Conservation (phyloP, 2,888 invertebrate species). For the Pasiphila rectangulata region DNA sequence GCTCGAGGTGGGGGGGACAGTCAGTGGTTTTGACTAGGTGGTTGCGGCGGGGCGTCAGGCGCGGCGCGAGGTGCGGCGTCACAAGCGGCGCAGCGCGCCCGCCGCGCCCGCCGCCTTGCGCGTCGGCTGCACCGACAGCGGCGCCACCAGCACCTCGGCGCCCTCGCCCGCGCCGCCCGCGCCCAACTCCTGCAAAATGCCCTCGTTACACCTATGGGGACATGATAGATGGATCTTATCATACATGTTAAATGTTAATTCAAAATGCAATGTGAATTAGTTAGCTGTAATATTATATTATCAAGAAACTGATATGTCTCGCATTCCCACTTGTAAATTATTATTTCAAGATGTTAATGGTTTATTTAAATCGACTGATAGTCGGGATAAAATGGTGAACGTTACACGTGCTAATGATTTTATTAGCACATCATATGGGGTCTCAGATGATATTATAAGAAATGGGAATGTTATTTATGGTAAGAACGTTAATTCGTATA, state of each 20-base stretch:
- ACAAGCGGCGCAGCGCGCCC: slow-evolving; percentile 86
- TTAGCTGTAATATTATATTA: no score
- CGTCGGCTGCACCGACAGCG: slow-evolving; percentile 91
- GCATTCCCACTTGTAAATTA: no score
- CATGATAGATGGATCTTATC: slow-evolving; percentile 18
- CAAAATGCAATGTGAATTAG: no score
- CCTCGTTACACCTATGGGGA: slow-evolving; percentile 19
- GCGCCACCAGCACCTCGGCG: slow-evolving; percentile 85
- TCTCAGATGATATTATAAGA: no score
- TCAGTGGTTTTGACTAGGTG: slow-evolving; percentile 6
- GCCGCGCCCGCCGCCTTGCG: slow-evolving; percentile 87
- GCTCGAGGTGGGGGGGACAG: not conserved
- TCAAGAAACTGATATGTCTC: no score
- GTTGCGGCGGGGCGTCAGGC: slow-evolving; percentile 35
- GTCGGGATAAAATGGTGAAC: no score
- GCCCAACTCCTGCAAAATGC: slow-evolving; percentile 84
- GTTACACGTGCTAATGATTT: no score
- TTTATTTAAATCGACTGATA: no score
- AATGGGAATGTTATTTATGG: not conserved
- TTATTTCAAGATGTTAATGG: no score
- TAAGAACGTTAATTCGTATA: slow-evolving; percentile 20
- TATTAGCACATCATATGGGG: no score
- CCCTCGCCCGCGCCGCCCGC: slow-evolving; percentile 76
- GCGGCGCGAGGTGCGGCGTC: slow-evolving; percentile 62
- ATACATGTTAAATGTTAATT: slow-evolving; percentile 4